phyloP scores from a whole-genome alignment of 1,140 invertebrate species.

The Pantala flavescens region DNA sequence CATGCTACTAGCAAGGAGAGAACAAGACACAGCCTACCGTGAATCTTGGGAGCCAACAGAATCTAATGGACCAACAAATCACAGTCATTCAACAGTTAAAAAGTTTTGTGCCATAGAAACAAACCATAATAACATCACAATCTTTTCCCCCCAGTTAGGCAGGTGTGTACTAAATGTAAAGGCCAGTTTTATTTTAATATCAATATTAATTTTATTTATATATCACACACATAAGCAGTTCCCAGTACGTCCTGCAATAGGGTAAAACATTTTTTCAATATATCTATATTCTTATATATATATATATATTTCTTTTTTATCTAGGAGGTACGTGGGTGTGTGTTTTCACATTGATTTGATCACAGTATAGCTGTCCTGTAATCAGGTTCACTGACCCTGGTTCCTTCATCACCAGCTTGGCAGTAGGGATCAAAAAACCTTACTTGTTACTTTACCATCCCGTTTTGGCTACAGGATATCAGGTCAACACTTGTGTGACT shows the following conservation, averaged over 20 bases:
- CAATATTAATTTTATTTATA: constrained; percentile 1
- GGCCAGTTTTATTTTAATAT: neutral
- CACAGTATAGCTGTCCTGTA: neutral
- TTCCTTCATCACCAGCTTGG: neutral
- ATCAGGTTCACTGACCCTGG: neutral
- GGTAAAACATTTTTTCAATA: constrained; percentile 11
- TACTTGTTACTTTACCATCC: neutral
- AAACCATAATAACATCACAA: constrained; percentile 10
- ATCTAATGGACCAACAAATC: constrained; percentile 2
- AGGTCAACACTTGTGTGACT: neutral
- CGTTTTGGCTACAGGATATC: neutral
- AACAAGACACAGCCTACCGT: neutral
- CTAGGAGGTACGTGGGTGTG: neutral
- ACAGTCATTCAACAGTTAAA: constrained; percentile 8
- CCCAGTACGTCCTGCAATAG: constrained; percentile 1
- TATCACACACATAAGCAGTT: constrained; percentile 6
- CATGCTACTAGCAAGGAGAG: neutral
- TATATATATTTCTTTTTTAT: neutral
- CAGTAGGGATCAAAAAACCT: neutral
- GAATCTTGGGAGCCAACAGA: neutral
- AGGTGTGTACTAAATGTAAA: neutral
- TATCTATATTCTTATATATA: neutral
- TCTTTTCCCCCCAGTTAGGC: constrained; percentile 7
- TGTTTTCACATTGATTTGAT: neutral
- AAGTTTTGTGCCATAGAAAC: constrained; percentile 9